Percentiles rank a stretch among this genome's conserved stretches.
These are phyloP conservation scores for Drosophila heteroneura DNA, from an alignment of 2,888 invertebrate genomes.

Conservation along the genomic window DNA sequence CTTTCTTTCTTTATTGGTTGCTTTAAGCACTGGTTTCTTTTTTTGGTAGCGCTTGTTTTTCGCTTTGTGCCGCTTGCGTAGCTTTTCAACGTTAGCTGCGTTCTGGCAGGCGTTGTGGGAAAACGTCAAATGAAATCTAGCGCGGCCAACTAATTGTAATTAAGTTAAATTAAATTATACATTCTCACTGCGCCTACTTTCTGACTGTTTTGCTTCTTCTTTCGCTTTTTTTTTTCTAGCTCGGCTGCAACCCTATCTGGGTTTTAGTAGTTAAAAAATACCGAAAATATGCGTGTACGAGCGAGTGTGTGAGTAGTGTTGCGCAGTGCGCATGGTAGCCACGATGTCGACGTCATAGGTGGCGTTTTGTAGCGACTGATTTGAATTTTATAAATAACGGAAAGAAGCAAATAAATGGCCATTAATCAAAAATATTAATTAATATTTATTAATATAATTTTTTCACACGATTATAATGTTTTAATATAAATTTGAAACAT, in stretches of 20 bases:
- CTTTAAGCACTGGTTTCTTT: constrained; percentile 40
- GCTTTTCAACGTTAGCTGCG: constrained; percentile 57
- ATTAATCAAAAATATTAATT: not conserved
- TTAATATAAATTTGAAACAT: not conserved
- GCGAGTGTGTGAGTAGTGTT: constrained; percentile 18
- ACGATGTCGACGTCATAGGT: constrained; percentile 24
- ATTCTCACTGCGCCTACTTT: constrained; percentile 72
- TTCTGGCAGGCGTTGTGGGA: constrained; percentile 53
- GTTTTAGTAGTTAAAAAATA: constrained; percentile 47
- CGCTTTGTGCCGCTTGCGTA: constrained; percentile 42
- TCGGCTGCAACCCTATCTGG: constrained; percentile 44
- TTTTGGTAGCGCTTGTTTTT: constrained; percentile 35
- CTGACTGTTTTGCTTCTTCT: constrained; percentile 48
- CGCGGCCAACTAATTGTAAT: constrained; percentile 74
- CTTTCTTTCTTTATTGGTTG: constrained; percentile 8
- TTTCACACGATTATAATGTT: not conserved
- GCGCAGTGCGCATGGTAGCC: constrained; percentile 46
- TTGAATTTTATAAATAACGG: constrained; percentile 19
- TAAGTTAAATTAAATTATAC: constrained; percentile 78
- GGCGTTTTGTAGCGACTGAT: constrained; percentile 8
- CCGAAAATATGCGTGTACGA: constrained; percentile 13
- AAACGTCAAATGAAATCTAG: constrained; percentile 63
- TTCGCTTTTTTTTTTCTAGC: constrained; percentile 24
- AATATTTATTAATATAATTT: not conserved
- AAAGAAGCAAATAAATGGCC: not conserved